Percentiles rank a stretch among this genome's conserved stretches.
Conservation (phyloP, 1,140 invertebrate genomes). For the Aphis gossypii region DNA sequence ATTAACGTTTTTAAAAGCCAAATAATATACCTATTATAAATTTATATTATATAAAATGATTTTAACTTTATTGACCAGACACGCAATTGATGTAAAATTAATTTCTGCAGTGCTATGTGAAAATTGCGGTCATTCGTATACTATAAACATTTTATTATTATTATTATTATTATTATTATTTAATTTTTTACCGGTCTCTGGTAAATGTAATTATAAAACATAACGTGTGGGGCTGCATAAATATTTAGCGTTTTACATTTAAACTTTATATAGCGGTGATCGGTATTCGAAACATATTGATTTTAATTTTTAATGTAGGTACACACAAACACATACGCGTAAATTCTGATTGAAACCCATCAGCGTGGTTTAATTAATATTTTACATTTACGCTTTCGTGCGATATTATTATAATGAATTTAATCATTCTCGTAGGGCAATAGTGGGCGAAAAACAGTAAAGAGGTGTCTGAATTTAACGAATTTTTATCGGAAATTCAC, state of each 20-base stretch:
- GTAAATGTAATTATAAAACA: not conserved
- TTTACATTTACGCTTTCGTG: not conserved
- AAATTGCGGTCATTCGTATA: not conserved
- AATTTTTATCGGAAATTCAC: not conserved
- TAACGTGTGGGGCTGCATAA: not conserved
- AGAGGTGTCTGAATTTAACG: not conserved
- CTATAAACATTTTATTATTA: not conserved
- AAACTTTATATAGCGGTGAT: not conserved
- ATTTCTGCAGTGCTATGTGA: not conserved
- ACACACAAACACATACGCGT: not conserved
- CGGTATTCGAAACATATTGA: not conserved
- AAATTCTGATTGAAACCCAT: not conserved
- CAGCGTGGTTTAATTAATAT: not conserved
- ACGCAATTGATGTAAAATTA: not conserved
- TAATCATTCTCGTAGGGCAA: not conserved
- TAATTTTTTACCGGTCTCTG: not conserved
- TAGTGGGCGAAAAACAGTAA: not conserved
- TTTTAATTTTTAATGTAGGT: not conserved
- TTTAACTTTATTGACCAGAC: not conserved
- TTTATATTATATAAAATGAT: not conserved
- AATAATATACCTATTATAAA: not conserved
- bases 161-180: not conserved
- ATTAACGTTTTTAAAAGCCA: not conserved
- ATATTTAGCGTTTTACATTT: slow-evolving; percentile 9
- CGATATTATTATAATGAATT: not conserved